Evolutionary conservation across 2,888 invertebrate genomes (phyloP), one percentile per base, ranked within the genome.

Genomic region (Caenorhabditis plicata): DNA sequence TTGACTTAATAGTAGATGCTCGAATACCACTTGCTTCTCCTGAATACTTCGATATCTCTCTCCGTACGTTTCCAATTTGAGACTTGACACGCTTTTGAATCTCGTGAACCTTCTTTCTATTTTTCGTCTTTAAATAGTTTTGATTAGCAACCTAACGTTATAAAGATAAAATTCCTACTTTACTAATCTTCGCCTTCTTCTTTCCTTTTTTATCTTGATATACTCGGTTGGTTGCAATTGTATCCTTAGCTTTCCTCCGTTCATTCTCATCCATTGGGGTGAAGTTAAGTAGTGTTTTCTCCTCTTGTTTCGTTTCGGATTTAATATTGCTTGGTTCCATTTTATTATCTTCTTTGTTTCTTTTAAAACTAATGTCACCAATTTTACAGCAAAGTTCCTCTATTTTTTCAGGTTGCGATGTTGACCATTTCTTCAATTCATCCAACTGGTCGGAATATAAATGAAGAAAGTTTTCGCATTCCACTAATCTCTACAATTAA

Each of bases 21-120:
- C 93, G 91, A 77, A 98, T 96, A 70, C 96, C 96, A 45, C 92
- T 91, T 43, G 89, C 84, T 85, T 98, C 96, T 51, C 96, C 96
- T 53, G 87, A 88, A 82, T 98, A 98, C 64, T 89, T 87, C 26
- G 85, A 85, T 4, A 87, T 79, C 84, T 96, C 94, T 57, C 87
- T 89, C 64, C 90, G 86, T 2, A 89, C 88, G 31, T 52, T 51
- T 47, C 62, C 68, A n/a, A 68, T 49, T 38, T 68, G 68, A 13
- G 64, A 65, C 20, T 58, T 55, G 45, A 68, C 68, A 3, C 62
- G 57, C 44, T 65, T 65, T 43, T 61, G 47, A 43, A 68, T 62
- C 9, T 58, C 54, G 22, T 54, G 61, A 26, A 58, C 64, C 42
- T 57, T 62, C 13, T 51, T 36, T 4, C 68, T 51, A 45, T 68